phyloP scores from a whole-genome alignment of 1,140 invertebrate genomes.

The Rhagoletis zephyria region DNA sequence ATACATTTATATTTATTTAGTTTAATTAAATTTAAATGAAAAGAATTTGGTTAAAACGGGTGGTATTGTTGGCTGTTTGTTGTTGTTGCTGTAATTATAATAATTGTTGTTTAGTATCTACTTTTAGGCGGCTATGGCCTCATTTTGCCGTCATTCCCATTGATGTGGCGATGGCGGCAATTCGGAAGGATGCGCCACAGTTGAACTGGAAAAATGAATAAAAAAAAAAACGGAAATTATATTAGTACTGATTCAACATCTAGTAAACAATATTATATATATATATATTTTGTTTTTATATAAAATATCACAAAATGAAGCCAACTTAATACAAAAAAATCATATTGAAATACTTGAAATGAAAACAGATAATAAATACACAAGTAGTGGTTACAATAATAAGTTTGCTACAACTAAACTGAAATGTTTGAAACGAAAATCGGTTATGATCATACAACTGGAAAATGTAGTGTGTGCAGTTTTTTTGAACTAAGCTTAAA shows the following conservation, averaged over 20 bases:
- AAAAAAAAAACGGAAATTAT: conserved; percentile 54
- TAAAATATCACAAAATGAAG: not conserved
- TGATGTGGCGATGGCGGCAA: conserved; percentile 96
- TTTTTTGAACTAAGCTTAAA: too few species aligned
- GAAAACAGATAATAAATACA: not conserved
- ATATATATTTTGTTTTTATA: not conserved
- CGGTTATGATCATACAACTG: not conserved
- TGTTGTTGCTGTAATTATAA: conserved; percentile 29
- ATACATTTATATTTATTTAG: not conserved
- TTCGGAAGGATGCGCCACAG: conserved; percentile 96
- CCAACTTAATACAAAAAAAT: not conserved
- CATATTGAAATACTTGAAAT: not conserved
- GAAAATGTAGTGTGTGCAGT: too few species aligned
- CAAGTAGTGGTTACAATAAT: not conserved
- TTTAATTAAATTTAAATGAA: conserved; percentile 49
- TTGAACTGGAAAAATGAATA: conserved; percentile 84
- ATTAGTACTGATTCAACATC: not conserved
- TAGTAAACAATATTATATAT: not conserved
- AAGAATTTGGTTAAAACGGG: conserved; percentile 39
- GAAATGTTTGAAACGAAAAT: not conserved
- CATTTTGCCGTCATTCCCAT: conserved; percentile 87
- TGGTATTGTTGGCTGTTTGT: conserved; percentile 54
- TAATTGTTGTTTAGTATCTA: conserved; percentile 57
- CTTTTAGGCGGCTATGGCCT: conserved; percentile 73
- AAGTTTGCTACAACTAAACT: not conserved